phyloP scores from a whole-genome alignment of 1,140 invertebrate species.

The Linepithema humile region DNA sequence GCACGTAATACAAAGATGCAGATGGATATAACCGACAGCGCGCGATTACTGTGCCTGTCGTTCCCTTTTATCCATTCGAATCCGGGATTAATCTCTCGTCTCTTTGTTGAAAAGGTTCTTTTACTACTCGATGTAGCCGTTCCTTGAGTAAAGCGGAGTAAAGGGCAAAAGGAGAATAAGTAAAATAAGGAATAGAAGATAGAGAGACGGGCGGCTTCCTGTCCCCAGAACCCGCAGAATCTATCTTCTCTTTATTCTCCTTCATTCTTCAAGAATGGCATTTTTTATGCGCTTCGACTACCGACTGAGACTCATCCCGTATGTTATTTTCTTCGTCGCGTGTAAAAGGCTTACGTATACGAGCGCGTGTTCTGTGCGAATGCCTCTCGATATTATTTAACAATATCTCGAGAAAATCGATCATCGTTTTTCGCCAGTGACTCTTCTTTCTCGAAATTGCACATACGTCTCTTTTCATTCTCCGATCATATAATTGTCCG shows the following conservation, averaged over 20 bases:
- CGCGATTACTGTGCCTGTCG: constrained; percentile 63
- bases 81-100: constrained; percentile 68
- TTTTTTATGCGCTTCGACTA: constrained; percentile 23
- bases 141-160: constrained; percentile 41
- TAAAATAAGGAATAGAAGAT: constrained; percentile 23
- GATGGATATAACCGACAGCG: constrained; percentile 37
- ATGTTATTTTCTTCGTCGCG: constrained; percentile 14
- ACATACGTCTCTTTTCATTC: not conserved
- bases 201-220: constrained; percentile 41
- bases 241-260: constrained; percentile 42
- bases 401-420: constrained; percentile 1
- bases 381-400: constrained; percentile 23
- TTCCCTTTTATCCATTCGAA: constrained; percentile 61
- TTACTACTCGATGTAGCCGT: constrained; percentile 49
- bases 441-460: not conserved
- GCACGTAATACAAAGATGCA: constrained; percentile 13
- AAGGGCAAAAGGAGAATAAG: constrained; percentile 51
- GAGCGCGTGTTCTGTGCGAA: not conserved
- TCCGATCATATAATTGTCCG: not conserved
- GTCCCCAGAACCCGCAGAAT: constrained; percentile 45
- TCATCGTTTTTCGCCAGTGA: not conserved
- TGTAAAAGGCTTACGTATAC: not conserved
- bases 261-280: constrained; percentile 28
- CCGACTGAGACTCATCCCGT: not conserved
- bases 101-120: constrained; percentile 57